phyloP scores from a whole-genome alignment of 1,140 invertebrate species.

The Papilio machaon region DNA sequence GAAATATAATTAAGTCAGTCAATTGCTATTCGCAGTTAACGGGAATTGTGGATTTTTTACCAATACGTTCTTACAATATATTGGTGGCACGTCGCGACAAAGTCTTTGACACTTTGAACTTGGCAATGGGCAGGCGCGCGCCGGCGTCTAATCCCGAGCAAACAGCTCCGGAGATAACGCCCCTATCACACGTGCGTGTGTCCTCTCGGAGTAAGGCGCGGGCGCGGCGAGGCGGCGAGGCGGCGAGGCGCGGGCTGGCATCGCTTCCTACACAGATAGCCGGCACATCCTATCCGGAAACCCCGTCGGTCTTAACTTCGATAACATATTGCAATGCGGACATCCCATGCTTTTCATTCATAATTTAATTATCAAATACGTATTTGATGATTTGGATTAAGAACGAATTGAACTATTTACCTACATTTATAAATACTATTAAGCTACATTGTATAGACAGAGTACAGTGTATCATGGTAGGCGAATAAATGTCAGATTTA shows the following conservation, averaged over 20 bases:
- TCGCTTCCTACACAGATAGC: conserved; percentile 46
- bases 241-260: conserved; percentile 38
- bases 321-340: background rate
- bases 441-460: background rate
- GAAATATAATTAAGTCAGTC: conserved; percentile 6
- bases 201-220: conserved; percentile 41
- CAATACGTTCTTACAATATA: background rate
- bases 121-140: conserved; percentile 66
- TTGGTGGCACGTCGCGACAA: background rate
- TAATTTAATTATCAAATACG: background rate
- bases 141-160: conserved; percentile 65
- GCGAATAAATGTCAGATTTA: background rate
- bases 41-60: background rate
- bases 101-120: conserved; percentile 77
- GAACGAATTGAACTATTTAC: background rate
- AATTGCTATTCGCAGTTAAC: conserved; percentile 9
- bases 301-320: background rate
- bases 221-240: background rate
- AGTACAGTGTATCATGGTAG: background rate
- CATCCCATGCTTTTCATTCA: background rate
- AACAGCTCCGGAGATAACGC: conserved; percentile 65
- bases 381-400: background rate
- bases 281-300: conserved; percentile 34
- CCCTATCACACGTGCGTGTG: conserved; percentile 57
- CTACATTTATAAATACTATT: too few relatives aligned